Base-by-base conservation (phyloP, 1,140 invertebrate genomes). In the Calephelis virginiensis region DNA sequence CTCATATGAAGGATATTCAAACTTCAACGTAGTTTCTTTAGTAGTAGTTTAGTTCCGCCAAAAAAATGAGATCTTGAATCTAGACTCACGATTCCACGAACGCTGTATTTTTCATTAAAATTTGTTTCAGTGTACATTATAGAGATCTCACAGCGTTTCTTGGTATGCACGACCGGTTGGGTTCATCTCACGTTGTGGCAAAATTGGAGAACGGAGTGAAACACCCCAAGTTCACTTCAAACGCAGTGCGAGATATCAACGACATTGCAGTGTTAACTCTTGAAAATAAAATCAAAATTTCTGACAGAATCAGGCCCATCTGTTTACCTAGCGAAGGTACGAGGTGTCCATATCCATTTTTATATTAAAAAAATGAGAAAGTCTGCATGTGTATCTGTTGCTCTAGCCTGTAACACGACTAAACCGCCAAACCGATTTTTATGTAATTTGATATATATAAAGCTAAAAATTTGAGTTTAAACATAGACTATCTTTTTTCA, bases 241-340 rank as follows among this genome's bases (percentile, higher is more conserved):
- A 90, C 43, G 86, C 88, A 13, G 86, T 90, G 1, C 71, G 88
- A 37, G 86, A 90, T 46, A 85, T 90, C 59, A 89, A 90, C 68
- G 93, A 93, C 74, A 92, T 93, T 45, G 92, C 92, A 5, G 74
- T 93, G 6, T 75, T 93, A 17, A 90, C 89, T 7, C 72, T 93
- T 1, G 82, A 89, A 17, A 77, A 74, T 12, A 85, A 77, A 68
- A 17, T 90, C 1, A 73, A 80, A 50, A 89, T 88, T 62, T 86
- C 81, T 8, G 83, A 89, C 5, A 86, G 78, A 72, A 81, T 94
- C 61, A 77, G 83, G 14, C 94, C 93, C 1, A 91, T 93, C 49
- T 94, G 93, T 68, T 79, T 94, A 12, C 92, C 93, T 45, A 75
- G 70, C 69, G 66, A 76, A 78, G 88, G 92, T 92, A 82, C 64